Evolutionary conservation across 2,113 vertebrate species (phyloP).

Genomic region (Anseranas semipalmata): DNA sequence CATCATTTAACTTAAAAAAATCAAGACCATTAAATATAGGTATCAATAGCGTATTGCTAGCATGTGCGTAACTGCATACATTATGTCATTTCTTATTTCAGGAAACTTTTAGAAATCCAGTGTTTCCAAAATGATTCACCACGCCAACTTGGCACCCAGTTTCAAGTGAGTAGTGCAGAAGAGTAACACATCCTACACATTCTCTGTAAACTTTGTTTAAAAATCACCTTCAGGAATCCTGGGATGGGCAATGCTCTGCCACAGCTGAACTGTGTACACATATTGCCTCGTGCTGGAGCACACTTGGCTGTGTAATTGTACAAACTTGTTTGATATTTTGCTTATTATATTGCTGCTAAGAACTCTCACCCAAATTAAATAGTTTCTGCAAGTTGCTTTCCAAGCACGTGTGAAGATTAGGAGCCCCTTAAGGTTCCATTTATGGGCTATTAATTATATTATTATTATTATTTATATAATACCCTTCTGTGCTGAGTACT

Average conservation of each 20-base stretch:
- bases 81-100: conserved; percentile 14
- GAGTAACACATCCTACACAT: conserved; percentile 24
- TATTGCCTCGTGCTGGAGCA: background rate
- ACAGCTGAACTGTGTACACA: background rate
- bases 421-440: conserved; percentile 10
- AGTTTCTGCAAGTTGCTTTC: background rate
- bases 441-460: conserved; percentile 25
- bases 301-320: background rate
- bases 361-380: conserved; percentile 41
- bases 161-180: background rate
- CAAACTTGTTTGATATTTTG: conserved; percentile 35
- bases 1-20: background rate
- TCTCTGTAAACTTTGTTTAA: conserved; percentile 25
- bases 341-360: background rate
- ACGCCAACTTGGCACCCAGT: background rate
- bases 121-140: conserved; percentile 31
- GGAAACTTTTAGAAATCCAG: conserved; percentile 1
- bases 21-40: background rate
- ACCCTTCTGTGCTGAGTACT: conserved; percentile 38
- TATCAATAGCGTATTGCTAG: background rate
- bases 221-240: background rate
- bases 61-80: background rate
- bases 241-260: background rate
- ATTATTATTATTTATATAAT: conserved; percentile 54
- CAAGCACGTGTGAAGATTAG: background rate